Evolutionary conservation across 2,797 vertebrate species (phyloP).

Genomic region (Limosa lapponica): DNA sequence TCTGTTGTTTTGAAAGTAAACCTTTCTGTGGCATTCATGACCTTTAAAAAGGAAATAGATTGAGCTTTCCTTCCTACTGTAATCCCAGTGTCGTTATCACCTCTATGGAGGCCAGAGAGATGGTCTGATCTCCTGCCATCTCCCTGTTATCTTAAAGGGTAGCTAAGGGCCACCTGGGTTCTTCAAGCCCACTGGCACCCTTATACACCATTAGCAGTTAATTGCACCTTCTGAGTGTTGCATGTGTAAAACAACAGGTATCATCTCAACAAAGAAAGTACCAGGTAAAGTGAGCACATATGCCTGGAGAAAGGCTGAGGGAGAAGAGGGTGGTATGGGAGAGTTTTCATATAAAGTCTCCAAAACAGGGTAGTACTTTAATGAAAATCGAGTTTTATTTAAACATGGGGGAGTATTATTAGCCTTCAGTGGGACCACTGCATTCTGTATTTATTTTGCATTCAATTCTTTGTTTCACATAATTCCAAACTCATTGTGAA

Average conservation of each 20-base stretch:
- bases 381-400: neutral
- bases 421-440: neutral
- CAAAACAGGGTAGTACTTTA: neutral
- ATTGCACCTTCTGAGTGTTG: accelerated
- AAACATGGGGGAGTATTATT: neutral
- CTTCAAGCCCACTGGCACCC: neutral
- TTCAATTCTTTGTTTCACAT: neutral
- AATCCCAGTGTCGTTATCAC: neutral
- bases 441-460: neutral
- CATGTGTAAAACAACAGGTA: neutral
- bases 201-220: neutral
- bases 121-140: neutral
- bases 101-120: neutral
- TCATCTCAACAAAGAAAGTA: neutral
- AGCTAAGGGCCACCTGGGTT: neutral
- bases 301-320: neutral
- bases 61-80: conserved; percentile 41
- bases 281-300: neutral
- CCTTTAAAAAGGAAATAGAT: conserved; percentile 49
- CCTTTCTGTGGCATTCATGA: neutral
- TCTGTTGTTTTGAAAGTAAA: conserved; percentile 37
- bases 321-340: neutral
- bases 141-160: neutral
- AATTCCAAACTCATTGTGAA: neutral
- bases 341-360: neutral